Evolutionary conservation across 2,888 invertebrate species (phyloP).

Genomic region (Subacronicta megacephala): DNA sequence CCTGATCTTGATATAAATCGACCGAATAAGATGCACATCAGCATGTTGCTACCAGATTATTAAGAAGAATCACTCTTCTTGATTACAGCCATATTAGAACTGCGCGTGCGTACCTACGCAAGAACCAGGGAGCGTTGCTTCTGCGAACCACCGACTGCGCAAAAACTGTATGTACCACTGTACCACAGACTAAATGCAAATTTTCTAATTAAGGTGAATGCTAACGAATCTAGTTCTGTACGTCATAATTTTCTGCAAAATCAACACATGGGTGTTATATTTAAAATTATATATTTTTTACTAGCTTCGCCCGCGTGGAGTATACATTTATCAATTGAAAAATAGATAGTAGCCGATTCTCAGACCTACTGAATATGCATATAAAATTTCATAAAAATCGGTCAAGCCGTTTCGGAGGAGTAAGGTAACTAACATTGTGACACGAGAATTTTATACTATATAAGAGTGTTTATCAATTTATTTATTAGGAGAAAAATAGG

Average conservation of each 20-base stretch:
- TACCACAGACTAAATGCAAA: constrained; percentile 50
- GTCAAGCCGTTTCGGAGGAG: too few relatives aligned
- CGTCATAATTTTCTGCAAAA: background rate
- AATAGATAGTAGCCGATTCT: too few relatives aligned
- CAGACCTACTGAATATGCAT: too few relatives aligned
- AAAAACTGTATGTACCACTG: constrained; percentile 52
- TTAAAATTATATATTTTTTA: background rate
- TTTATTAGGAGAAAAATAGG: too few relatives aligned
- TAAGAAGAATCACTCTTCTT: constrained; percentile 27
- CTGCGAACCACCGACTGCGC: constrained; percentile 27
- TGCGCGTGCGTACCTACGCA: constrained; percentile 31
- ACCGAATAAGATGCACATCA: constrained; percentile 55
- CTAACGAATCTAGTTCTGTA: background rate
- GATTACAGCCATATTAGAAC: constrained; percentile 50
- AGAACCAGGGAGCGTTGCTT: constrained; percentile 42
- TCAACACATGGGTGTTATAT: background rate
- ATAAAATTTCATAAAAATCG: too few relatives aligned
- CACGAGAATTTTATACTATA: too few relatives aligned
- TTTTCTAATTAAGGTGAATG: constrained; percentile 40
- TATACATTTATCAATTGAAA: too few relatives aligned
- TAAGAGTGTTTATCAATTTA: too few relatives aligned
- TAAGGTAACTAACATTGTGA: too few relatives aligned
- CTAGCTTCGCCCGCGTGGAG: too few relatives aligned
- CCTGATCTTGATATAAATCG: constrained; percentile 43
- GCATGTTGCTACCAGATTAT: constrained; percentile 41